Evolutionary conservation across 2,797 vertebrate species (phyloP), one percentile per base, ranked within the genome.

Genomic region (Betta splendens): DNA sequence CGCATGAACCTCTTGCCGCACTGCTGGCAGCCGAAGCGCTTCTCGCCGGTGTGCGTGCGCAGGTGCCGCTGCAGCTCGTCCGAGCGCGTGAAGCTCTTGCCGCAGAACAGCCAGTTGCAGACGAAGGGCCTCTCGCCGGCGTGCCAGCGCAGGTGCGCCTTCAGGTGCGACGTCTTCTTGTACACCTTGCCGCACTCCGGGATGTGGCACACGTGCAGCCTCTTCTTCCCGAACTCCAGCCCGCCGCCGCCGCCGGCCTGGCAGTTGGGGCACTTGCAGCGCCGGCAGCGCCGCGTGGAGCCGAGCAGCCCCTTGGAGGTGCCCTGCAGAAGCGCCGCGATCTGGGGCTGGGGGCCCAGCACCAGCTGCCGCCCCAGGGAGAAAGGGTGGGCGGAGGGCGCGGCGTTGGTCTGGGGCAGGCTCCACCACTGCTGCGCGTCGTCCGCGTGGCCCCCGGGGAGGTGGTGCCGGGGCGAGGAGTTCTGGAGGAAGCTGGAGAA

Each of bases 1-100:
- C 94, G 90, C 94, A 95, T 95, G 85, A 95, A 95, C 74, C 94
- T 86, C 87, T 94, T 94, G 47, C 92, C 93, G 12, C 93, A 94
- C 80, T 94, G 90, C 77, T 93, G 92, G 83, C 94, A 95, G n/a
- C 93, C 91, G 9, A 95, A 95, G 25, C 94, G 92, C 74, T 95
- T 95, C 85, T 95, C 94, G 0, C 94, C 94, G 0, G 94, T 95
- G 89, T 95, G 94, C 0, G 94, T 94, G 70, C 94, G 92, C 23
- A 95, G 92, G 72, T 95, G 94, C 50, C 94, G 82, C 83, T 95
- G 94, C 13, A 95, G 89, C 90, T 95, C 94, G 3, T 94, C 94
- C 0, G 94, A 95, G 20, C 94, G 92, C 1, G 93, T 94, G 89
- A 95, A 95, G 79, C 93, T 95, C 72, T 95, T 95, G 3, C 92